Percentiles rank a stretch among this genome's conserved stretches.
Conservation (phyloP, 2,888 invertebrate species). For the Ptilodon capucinus region DNA sequence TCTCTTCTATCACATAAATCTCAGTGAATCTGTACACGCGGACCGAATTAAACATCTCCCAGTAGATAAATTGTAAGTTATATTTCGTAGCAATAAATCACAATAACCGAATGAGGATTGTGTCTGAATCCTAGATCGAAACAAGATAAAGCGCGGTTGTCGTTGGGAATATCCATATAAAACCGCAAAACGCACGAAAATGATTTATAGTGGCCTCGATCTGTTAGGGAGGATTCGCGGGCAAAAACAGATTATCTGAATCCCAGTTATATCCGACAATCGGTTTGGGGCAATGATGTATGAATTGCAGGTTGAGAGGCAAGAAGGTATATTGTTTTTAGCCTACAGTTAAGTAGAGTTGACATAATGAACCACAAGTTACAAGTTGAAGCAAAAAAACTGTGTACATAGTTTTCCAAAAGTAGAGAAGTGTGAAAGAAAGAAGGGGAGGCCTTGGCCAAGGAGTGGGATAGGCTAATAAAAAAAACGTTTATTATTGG, state of each 20-base stretch:
- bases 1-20: conserved; percentile 21
- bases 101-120: conserved; percentile 40
- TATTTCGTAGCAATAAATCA: conserved; percentile 43
- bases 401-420: too few species aligned
- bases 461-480: too few species aligned
- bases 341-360: not conserved
- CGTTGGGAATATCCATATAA: conserved; percentile 65
- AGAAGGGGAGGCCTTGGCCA: too few species aligned
- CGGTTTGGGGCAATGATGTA: conserved; percentile 49
- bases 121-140: conserved; percentile 56
- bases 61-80: conserved; percentile 19
- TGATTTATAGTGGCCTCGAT: conserved; percentile 73
- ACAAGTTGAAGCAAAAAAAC: conserved; percentile 6
- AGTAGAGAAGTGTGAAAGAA: too few species aligned
- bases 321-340: not conserved
- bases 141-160: conserved; percentile 68
- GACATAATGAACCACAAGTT: not conserved
- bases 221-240: conserved; percentile 64
- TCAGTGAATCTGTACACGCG: conserved; percentile 11
- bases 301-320: conserved; percentile 22
- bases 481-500: too few species aligned
- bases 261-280: conserved; percentile 66
- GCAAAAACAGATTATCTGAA: conserved; percentile 76
- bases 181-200: conserved; percentile 74
- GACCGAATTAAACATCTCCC: conserved; percentile 25